Evolutionary conservation across 1,140 invertebrate genomes (phyloP).

Genomic region (Temnothorax nylanderi): DNA sequence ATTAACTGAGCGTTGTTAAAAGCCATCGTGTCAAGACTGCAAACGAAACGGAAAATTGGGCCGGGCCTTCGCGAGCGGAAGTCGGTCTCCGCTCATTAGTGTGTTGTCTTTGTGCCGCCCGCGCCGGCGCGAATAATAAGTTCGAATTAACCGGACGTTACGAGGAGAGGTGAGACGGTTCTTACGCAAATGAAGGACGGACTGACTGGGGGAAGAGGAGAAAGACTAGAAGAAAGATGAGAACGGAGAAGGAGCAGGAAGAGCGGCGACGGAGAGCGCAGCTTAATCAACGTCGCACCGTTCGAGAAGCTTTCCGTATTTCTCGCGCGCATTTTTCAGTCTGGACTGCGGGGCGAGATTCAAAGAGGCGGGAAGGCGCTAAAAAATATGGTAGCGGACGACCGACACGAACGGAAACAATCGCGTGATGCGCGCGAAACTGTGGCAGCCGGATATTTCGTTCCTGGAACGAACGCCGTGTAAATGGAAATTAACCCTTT

Average conservation of each 20-base stretch:
- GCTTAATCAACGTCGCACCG: conserved; percentile 31
- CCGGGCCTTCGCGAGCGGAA: conserved; percentile 16
- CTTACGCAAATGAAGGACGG: conserved; percentile 23
- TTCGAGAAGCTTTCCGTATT: conserved; percentile 8
- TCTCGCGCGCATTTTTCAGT: conserved; percentile 32
- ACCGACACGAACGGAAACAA: conserved; percentile 43
- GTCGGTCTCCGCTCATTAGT: conserved; percentile 51
- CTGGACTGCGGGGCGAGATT: not conserved
- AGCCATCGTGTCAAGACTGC: conserved; percentile 25
- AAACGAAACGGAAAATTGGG: conserved; percentile 52
- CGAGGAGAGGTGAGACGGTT: not conserved
- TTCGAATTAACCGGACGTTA: conserved; percentile 59
- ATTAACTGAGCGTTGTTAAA: conserved; percentile 43
- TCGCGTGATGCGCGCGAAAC: conserved; percentile 54
- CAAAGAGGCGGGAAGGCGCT: not conserved
- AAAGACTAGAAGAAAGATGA: conserved; percentile 8
- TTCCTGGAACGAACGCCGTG: conserved; percentile 39
- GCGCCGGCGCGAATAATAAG: conserved; percentile 46
- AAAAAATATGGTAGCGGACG: conserved; percentile 15
- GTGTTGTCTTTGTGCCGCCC: conserved; percentile 50
- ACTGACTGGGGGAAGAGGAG: not conserved
- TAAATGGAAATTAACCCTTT: conserved; percentile 54
- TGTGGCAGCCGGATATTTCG: conserved; percentile 45
- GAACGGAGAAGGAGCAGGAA: not conserved
- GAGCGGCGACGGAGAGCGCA: not conserved